Evolutionary conservation across 2,113 vertebrate species (phyloP), one percentile per base, ranked within the genome.

Genomic region (Eupsittula cactorum): DNA sequence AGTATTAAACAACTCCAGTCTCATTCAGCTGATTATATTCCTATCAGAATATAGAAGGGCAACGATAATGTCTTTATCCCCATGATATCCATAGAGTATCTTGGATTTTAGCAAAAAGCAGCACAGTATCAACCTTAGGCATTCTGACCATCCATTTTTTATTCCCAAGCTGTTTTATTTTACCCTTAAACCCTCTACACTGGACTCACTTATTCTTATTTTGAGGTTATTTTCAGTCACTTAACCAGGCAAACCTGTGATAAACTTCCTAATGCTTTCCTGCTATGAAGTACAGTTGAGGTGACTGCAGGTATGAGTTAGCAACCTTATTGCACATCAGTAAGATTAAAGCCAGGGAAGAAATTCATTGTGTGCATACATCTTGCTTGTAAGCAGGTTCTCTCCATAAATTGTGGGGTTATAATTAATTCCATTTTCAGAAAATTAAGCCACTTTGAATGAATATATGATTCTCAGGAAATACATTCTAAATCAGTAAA

Each of bases 391-490:
- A 52, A 76, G n/a, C 73, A 42, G 35, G 57, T 93, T 71, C 65
- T 77, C 35, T 75, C 41, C 3, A 2, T 69, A 84, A 84, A 91
- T 53, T 73, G 2, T 69, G 53, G 65, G 62, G 57, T 96, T 62
- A 42, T 84, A 84, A 92, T 95, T 93, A 95, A 95, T 91, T 95
- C 62, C 80, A 29, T 89, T 93, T 96, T 80, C 83, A 85, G 67
- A 69, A 93, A 80, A 96, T 90, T 86, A 97, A 95, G 25, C 53
- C 63, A 92, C 81, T 96, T 96, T 4, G 49, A 91, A 75, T 79
- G 57, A 94, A 92, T 84, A 69, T 27, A 35, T 65, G 80, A 74
- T 73, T 91, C 62, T 91, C 39, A 39, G 64, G 75, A 92, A 94
- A 73, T 52, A 37, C 9, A 60, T 64, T 76, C 10, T 59, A 33